A percentile compares a stretch with the other conserved stretches of the same genome.
phyloP scores from a whole-genome alignment of 2,797 vertebrate genomes.

The Mormyrops attenuatus region DNA sequence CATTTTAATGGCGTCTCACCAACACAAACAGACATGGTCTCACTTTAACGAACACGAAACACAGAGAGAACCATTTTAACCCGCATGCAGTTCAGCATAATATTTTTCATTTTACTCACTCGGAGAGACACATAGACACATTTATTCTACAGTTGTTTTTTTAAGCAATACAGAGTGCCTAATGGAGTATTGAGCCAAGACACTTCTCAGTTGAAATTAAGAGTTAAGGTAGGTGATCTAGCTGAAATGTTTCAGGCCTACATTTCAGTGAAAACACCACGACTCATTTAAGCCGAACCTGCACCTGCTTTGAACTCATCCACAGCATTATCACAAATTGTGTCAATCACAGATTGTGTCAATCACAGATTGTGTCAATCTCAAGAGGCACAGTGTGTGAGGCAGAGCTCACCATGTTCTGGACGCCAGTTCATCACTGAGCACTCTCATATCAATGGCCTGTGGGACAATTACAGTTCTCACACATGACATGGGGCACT shows the following conservation, averaged over 20 bases:
- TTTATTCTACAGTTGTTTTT: neutral
- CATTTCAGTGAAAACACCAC: neutral
- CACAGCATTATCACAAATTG: neutral
- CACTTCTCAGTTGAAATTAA: neutral
- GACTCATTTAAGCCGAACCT: neutral
- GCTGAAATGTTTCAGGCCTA: neutral
- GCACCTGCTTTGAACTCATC: neutral
- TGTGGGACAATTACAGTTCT: neutral
- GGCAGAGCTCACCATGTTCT: neutral
- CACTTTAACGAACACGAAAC: neutral
- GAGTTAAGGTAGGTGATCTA: neutral
- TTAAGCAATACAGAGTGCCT: neutral
- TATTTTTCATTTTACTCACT: neutral
- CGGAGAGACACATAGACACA: neutral
- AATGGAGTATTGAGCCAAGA: neutral
- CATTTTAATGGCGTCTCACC: neutral
- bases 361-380: neutral
- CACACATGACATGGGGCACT: neutral
- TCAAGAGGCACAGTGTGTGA: neutral
- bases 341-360: too few species aligned
- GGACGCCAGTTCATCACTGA: neutral
- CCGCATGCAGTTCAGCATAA: neutral
- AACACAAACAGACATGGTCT: neutral
- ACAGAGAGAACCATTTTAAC: neutral
- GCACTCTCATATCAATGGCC: neutral